A percentile compares a stretch with the other conserved stretches of the same genome.
Conservation (phyloP, 2,888 invertebrate genomes). For the Agrilus cyanescens region DNA sequence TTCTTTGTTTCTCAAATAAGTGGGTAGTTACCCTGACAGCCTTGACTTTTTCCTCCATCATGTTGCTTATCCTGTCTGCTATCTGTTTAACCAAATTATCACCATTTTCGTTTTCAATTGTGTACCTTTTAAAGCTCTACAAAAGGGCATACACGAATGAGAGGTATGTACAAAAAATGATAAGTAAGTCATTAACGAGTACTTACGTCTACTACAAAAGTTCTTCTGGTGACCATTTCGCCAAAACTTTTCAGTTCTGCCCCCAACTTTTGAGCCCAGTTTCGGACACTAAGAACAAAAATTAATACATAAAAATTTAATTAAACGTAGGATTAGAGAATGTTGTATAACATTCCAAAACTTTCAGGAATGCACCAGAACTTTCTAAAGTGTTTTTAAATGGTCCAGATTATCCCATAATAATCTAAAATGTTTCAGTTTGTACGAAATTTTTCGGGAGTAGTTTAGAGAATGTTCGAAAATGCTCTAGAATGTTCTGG, state of each 20-base stretch:
- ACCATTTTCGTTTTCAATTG: conserved; percentile 66
- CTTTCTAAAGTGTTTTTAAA: too few relatives aligned
- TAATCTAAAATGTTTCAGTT: too few relatives aligned
- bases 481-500: too few relatives aligned
- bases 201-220: conserved; percentile 65
- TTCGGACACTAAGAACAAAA: conserved; percentile 48
- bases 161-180: conserved; percentile 1
- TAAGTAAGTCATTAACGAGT: conserved; percentile 4
- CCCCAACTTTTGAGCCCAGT: conserved; percentile 73
- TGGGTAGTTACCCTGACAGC: conserved; percentile 61
- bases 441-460: too few relatives aligned
- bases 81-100: conserved; percentile 69
- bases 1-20: background rate
- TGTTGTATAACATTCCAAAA: too few relatives aligned
- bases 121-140: conserved; percentile 65
- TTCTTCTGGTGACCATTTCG: conserved; percentile 66
- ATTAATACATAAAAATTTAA: too few relatives aligned
- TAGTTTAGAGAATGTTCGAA: too few relatives aligned
- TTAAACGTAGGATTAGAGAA: too few relatives aligned
- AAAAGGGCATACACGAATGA: conserved; percentile 18
- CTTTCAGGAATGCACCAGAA: too few relatives aligned
- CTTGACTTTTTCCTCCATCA: conserved; percentile 81
- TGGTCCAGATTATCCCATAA: too few relatives aligned
- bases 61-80: conserved; percentile 70
- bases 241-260: conserved; percentile 71